Base-by-base conservation (phyloP, 2,113 vertebrate species). In the Ondatra zibethicus region DNA sequence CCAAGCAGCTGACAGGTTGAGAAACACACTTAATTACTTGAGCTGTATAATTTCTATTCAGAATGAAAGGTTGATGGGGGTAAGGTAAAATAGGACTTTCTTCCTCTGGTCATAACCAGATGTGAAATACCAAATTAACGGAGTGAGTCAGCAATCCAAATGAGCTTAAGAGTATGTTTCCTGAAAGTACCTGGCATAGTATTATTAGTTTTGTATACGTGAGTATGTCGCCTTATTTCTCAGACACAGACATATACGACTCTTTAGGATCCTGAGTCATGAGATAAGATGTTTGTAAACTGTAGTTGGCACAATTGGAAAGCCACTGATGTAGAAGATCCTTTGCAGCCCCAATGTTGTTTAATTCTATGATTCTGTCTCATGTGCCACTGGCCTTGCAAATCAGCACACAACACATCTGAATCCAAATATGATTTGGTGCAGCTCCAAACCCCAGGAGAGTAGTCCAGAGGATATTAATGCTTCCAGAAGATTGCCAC, bases 341-440 rank as follows among this genome's bases (percentile, higher is more conserved):
- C 13, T 50, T 76, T 76, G 42, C 52, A 76, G 42, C 21, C 50
- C 45, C 29, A 91, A 17, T 13, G 3, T 65, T 78, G 82, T 76
- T 78, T 85, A 77, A 52, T 93, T 84, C 39, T 87, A 36, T 82
- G 17, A 77, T 80, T 84, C 94, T 52, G 78, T 52, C 68, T 90
- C 65, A 93, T 13, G 13, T 81, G 12, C 23, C 70, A 61, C 7
- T 92, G 80, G 89, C 75, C 68, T 93, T 80, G 50, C 8, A 39
- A 88, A 42, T 92, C 11, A 27, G n/a, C 45, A 66, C 10, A 76
- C 9, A 75, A 81, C 88, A 21, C 47, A 63, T 90, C 89, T 25
- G 55, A 90, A 94, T 96, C 50, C 68, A 86, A 66, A 92, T 88
- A 81, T 88, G 25, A 65, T 86, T 96, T 52, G 33, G 39, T 82